Conservation (phyloP, 2,888 invertebrate genomes). For the Escarpia spicata region DNA sequence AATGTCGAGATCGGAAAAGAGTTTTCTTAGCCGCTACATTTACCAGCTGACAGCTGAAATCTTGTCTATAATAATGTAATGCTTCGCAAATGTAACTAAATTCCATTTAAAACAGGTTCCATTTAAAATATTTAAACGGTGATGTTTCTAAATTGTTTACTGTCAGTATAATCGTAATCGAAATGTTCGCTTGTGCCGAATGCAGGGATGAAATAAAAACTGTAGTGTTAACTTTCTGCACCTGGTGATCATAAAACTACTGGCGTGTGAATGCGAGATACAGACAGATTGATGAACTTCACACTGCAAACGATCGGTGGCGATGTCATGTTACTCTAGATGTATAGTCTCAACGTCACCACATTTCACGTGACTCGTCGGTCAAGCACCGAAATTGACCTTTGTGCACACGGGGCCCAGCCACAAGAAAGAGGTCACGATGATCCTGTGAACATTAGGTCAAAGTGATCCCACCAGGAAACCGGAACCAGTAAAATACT, state of each 20-base stretch:
- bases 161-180: background rate
- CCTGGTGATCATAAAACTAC: background rate
- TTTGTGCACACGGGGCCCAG: background rate
- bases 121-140: background rate
- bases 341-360: background rate
- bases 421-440: too few species aligned
- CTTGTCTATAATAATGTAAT: too few species aligned
- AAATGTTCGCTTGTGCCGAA: background rate
- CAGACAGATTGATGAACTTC: background rate
- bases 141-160: background rate
- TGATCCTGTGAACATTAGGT: too few species aligned
- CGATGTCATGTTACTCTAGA: background rate
- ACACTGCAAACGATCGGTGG: background rate
- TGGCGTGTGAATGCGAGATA: background rate
- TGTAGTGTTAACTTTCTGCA: background rate
- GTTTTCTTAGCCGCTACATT: too few species aligned
- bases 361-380: background rate
- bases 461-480: too few species aligned
- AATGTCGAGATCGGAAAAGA: too few species aligned
- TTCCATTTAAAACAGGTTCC: too few species aligned
- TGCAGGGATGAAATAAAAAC: background rate
- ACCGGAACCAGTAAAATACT: background rate
- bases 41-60: too few species aligned
- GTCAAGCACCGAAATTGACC: background rate
- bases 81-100: too few species aligned